Evolutionary conservation across 2,888 invertebrate genomes (phyloP).

Genomic region (Ceraclea dissimilis): DNA sequence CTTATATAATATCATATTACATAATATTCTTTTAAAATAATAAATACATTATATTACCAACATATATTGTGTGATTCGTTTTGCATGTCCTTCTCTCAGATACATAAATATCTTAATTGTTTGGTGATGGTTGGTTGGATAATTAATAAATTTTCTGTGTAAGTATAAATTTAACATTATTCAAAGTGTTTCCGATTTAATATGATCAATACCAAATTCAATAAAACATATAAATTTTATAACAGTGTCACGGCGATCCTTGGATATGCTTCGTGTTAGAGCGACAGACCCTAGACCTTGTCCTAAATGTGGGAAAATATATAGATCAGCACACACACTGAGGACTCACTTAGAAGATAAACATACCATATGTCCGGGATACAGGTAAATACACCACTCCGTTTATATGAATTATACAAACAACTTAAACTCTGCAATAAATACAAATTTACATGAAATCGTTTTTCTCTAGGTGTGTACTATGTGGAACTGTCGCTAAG

Average conservation of each 20-base stretch:
- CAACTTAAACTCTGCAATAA: neutral
- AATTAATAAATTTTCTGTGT: neutral
- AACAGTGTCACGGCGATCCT: constrained; percentile 66
- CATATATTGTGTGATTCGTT: constrained; percentile 15
- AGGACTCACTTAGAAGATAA: constrained; percentile 89
- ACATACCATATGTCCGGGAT: constrained; percentile 88
- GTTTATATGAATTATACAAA: neutral
- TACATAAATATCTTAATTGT: neutral
- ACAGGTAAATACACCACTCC: constrained; percentile 40
- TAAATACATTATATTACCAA: neutral
- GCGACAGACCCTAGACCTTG: constrained; percentile 90
- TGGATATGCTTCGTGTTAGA: constrained; percentile 79
- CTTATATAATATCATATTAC: neutral
- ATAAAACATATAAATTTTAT: constrained; percentile 1
- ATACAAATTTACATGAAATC: neutral
- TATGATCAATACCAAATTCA: neutral
- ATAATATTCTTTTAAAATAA: constrained; percentile 3
- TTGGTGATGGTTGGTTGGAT: neutral
- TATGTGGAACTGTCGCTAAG: constrained; percentile 89
- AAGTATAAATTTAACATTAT: neutral
- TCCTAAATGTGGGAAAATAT: constrained; percentile 89
- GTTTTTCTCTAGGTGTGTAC: constrained; percentile 58
- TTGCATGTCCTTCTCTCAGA: constrained; percentile 1
- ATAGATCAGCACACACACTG: constrained; percentile 84
- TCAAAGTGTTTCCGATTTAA: neutral